A percentile compares a stretch with the other conserved stretches of the same genome.
These are phyloP conservation scores for Ianthella basta DNA, from an alignment of 37 sponge, comb jelly and placozoan genomes.

Conservation along the genomic window DNA sequence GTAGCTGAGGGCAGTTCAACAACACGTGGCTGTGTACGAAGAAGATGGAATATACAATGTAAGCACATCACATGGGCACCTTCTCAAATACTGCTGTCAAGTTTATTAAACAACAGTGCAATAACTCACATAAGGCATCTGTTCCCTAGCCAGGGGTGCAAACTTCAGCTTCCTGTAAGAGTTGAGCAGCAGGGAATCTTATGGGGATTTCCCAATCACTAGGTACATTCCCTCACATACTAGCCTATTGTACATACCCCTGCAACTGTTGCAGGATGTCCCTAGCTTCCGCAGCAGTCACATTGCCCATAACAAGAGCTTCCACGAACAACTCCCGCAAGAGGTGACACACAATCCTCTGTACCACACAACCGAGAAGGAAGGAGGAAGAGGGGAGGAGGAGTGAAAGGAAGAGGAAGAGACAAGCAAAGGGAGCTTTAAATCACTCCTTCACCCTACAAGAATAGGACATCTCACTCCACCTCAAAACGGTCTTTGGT, in stretches of 20 bases:
- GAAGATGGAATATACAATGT: slow-evolving; percentile 7
- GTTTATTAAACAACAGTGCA: not conserved
- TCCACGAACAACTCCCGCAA: slow-evolving; percentile 51
- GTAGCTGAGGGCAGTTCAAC: slow-evolving; percentile 52
- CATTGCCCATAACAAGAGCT: slow-evolving; percentile 65
- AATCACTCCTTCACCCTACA: too few relatives aligned
- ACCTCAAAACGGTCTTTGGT: too few relatives aligned
- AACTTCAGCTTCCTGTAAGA: too few relatives aligned
- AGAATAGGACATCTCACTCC: too few relatives aligned
- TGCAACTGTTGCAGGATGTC: slow-evolving; percentile 31
- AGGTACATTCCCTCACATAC: too few relatives aligned
- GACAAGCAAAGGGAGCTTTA: too few relatives aligned
- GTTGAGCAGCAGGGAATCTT: too few relatives aligned
- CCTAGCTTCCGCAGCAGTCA: slow-evolving; percentile 45
- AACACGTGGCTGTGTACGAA: not conserved
- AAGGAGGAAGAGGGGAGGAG: not conserved
- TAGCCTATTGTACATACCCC: not conserved
- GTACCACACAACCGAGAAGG: not conserved
- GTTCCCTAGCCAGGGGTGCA: too few relatives aligned
- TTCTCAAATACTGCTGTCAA: not conserved
- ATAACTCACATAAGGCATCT: not conserved
- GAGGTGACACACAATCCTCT: slow-evolving; percentile 39
- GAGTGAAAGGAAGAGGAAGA: too few relatives aligned
- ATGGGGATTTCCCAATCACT: too few relatives aligned
- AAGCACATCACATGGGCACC: too few relatives aligned